These are phyloP conservation scores for Criorhina ranunculi DNA, from an alignment of 2,888 invertebrate species.

Conservation along the genomic window DNA sequence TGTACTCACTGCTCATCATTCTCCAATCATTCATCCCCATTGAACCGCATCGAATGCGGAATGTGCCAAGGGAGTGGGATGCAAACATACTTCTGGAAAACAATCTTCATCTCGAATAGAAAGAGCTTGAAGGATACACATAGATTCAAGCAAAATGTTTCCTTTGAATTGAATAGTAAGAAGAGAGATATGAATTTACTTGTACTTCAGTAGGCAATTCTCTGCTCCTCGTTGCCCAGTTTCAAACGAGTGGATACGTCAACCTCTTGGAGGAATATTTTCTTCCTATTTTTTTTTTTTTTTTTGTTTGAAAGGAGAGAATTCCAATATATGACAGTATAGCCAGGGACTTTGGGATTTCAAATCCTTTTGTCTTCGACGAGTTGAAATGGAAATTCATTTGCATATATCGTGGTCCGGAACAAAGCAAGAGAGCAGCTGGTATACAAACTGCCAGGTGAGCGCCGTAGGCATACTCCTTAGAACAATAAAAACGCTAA, in stretches of 20 bases:
- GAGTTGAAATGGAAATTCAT: constrained; percentile 54
- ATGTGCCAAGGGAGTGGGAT: neutral
- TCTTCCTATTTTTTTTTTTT: constrained; percentile 9
- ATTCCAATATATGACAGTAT: constrained; percentile 26
- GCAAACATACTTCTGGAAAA: constrained; percentile 8
- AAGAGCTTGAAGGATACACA: neutral
- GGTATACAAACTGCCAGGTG: constrained; percentile 59
- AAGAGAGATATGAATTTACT: constrained; percentile 36
- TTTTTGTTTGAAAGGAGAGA: neutral
- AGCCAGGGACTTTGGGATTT: constrained; percentile 43
- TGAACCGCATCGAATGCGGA: constrained; percentile 49
- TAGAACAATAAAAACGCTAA: constrained; percentile 69
- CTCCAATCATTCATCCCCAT: constrained; percentile 57
- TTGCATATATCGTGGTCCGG: constrained; percentile 61
- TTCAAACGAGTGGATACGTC: constrained; percentile 22
- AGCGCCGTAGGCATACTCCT: constrained; percentile 23
- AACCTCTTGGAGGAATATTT: constrained; percentile 46
- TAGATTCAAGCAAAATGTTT: neutral
- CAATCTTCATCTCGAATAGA: constrained; percentile 3
- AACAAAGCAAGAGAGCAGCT: constrained; percentile 38
- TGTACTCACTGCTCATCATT: constrained; percentile 58
- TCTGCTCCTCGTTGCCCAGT: neutral
- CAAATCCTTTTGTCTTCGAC: constrained; percentile 66
- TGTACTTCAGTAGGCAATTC: constrained; percentile 47
- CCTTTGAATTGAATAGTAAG: constrained; percentile 18